A percentile compares a stretch with the other conserved stretches of the same genome.
These are phyloP conservation scores for Sphaeridia pumilis DNA, from an alignment of 2,888 invertebrate genomes.

Conservation along the genomic window DNA sequence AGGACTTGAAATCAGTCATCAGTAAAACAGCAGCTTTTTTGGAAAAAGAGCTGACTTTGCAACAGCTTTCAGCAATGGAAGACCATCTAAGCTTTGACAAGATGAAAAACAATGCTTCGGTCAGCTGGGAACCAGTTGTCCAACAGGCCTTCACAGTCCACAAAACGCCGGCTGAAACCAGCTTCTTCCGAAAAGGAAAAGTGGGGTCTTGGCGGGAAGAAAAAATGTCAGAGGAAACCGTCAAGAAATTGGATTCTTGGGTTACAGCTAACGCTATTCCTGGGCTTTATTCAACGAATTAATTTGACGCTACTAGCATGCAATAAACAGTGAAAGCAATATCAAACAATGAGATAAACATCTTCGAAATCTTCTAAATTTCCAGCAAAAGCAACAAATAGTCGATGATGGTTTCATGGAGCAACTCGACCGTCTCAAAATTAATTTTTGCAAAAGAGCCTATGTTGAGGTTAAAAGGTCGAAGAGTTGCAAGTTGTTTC, in stretches of 20 bases:
- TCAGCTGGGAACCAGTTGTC: conserved; percentile 53
- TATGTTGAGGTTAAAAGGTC: no score
- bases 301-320: no score
- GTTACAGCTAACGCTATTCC: conserved; percentile 37
- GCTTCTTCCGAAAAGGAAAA: conserved; percentile 62
- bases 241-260: conserved; percentile 60
- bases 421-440: no score
- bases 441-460: no score
- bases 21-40: conserved; percentile 60
- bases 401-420: no score
- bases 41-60: conserved; percentile 52
- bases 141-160: conserved; percentile 33
- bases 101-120: conserved; percentile 68
- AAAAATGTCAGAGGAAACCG: conserved; percentile 60
- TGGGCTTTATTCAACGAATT: conserved; percentile 27
- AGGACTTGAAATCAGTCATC: conserved; percentile 57
- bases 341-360: no score
- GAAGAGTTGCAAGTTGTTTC: no score
- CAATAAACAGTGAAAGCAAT: no score
- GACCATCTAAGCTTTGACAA: conserved; percentile 66
- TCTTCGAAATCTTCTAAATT: no score
- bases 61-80: conserved; percentile 53
- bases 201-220: conserved; percentile 63
- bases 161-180: conserved; percentile 42
- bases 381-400: no score